Evolutionary conservation across 2,113 vertebrate genomes (phyloP).

Genomic region (Aptenodytes patagonicus): DNA sequence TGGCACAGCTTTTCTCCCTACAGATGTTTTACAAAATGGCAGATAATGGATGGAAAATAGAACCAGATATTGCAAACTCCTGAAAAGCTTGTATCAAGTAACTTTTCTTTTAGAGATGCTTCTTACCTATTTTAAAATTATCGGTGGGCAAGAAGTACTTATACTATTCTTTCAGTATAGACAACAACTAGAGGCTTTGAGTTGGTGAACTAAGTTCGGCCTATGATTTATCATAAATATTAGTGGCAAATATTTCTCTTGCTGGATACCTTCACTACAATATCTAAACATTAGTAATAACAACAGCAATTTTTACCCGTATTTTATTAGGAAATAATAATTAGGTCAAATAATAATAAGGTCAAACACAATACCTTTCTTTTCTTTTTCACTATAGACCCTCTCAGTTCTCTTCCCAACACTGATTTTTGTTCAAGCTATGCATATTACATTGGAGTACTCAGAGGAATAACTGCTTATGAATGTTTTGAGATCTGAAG

Average conservation of each 20-base stretch:
- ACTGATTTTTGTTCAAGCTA: neutral
- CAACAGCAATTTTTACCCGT: neutral
- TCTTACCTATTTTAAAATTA: neutral
- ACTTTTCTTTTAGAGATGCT: neutral
- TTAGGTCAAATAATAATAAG: too few relatives aligned
- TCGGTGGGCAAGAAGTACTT: neutral
- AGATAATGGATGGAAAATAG: neutral
- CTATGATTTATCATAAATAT: neutral
- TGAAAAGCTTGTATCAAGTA: neutral
- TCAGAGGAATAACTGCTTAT: neutral
- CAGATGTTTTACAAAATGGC: neutral
- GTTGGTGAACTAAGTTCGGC: fast-evolving
- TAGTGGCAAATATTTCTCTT: neutral
- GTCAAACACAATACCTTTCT: neutral
- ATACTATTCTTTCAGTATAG: neutral
- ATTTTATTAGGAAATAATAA: neutral
- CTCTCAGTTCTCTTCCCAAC: neutral
- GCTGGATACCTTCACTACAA: neutral
- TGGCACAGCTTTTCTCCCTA: neutral
- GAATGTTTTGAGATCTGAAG: neutral
- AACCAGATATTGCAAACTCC: neutral
- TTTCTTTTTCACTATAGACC: neutral
- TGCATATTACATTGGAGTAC: neutral
- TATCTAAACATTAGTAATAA: neutral
- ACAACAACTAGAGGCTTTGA: neutral